Evolutionary conservation across 1,140 invertebrate species (phyloP), one percentile per base, ranked within the genome.

Genomic region (Arion vulgaris): DNA sequence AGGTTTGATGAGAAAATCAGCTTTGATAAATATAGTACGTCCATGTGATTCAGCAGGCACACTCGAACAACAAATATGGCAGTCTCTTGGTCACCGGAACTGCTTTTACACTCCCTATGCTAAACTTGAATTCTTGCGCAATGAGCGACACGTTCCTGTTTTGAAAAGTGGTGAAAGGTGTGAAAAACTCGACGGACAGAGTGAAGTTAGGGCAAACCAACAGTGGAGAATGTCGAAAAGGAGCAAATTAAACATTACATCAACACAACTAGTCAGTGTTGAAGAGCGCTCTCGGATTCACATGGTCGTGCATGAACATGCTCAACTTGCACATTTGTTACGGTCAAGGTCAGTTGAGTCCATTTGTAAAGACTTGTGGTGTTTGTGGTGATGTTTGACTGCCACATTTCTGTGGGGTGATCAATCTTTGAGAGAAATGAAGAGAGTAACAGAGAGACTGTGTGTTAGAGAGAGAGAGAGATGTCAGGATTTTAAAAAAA

Each of bases 1-100:
- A 41, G 26, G 69, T 72, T 72, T 72, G 69, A 72, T 72, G 69
- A 72, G 69, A 72, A 72, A 72, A 72, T 72, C 69, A 72, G 69
- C 69, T 72, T n/a, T 41, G 69, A 72, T 72, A 72, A 72, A 72
- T 36, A 72, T 72, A 13, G 32, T 38, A 7, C 17, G 69, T 72
- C 69, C 69, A 72, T 72, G 69, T 36, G 69, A 72, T 72, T 32
- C 26, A n/a, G 34, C 69, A 41, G 7, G 17, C 69, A 72, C 28
- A 72, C 69, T 13, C 26, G 69, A 72, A 72, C 69, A 36, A 38
- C 34, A 32, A 72, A 72, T 41, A 72, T 72, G 7, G 69, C 69
- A 41, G 32, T n/a, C 39, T 41, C 34, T 11, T 72, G 34, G 69
- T 41, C 34, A 72, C 69, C 69, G 69, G 69, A 72, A 72, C 28